Percentiles rank a stretch among this genome's conserved stretches.
These are phyloP conservation scores for Drosophila carrolli DNA, from an alignment of 1,140 invertebrate genomes.

Conservation along the genomic window DNA sequence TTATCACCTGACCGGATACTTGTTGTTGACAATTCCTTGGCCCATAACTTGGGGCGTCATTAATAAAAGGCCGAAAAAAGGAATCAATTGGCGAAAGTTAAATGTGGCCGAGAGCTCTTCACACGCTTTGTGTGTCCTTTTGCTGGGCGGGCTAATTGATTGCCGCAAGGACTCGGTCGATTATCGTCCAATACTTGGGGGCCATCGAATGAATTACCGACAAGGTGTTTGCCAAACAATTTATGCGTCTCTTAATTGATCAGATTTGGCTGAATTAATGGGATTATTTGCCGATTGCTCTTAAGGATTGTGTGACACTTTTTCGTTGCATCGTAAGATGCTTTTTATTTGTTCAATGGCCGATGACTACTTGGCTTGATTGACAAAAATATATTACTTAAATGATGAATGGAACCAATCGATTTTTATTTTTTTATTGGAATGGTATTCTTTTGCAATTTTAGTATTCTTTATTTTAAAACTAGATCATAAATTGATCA, in stretches of 20 bases:
- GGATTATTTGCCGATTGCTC: neutral
- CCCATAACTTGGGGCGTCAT: conserved; percentile 44
- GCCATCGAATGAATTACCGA: conserved; percentile 30
- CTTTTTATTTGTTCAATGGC: too few relatives aligned
- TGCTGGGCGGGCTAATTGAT: conserved; percentile 37
- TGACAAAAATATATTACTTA: too few relatives aligned
- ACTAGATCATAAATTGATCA: too few relatives aligned
- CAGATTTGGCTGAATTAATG: conserved; percentile 19
- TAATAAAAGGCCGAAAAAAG: conserved; percentile 26
- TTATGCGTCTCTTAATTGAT: conserved; percentile 38
- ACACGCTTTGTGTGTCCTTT: conserved; percentile 13
- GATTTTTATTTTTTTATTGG: too few relatives aligned
- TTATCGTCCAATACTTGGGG: conserved; percentile 7
- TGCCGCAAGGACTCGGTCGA: conserved; percentile 15
- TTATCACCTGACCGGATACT: conserved; percentile 43
- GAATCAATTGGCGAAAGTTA: conserved; percentile 57
- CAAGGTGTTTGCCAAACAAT: conserved; percentile 27
- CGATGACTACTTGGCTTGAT: too few relatives aligned
- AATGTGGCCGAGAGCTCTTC: conserved; percentile 40
- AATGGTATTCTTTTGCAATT: too few relatives aligned
- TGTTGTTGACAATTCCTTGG: conserved; percentile 50
- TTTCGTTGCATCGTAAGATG: neutral
- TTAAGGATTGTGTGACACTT: neutral
- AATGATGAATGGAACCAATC: too few relatives aligned
- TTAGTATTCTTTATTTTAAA: too few relatives aligned